Evolutionary conservation across 2,888 invertebrate species (phyloP).

Genomic region (Drosophila paranaensis): DNA sequence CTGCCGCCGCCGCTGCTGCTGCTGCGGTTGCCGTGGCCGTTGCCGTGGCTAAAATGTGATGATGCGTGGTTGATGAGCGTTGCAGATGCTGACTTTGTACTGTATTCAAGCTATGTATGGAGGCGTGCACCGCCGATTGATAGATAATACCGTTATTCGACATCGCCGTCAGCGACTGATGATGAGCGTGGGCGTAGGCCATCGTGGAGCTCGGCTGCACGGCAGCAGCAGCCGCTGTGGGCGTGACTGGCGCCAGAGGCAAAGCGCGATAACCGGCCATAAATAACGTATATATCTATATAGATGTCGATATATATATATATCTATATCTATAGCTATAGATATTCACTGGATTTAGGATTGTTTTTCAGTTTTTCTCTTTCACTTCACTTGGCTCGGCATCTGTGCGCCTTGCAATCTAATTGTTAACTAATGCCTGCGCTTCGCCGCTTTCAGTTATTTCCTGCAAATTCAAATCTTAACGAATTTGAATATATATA

Average conservation of each 20-base stretch:
- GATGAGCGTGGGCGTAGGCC: constrained; percentile 61
- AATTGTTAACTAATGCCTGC: constrained; percentile 55
- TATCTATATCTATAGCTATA: too few species aligned
- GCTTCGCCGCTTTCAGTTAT: constrained; percentile 37
- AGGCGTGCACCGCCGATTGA: constrained; percentile 84
- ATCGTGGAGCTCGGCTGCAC: constrained; percentile 77
- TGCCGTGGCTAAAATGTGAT: constrained; percentile 83
- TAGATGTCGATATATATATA: background rate
- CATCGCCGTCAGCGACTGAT: constrained; percentile 84
- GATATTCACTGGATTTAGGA: constrained; percentile 16
- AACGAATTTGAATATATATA: constrained; percentile 65
- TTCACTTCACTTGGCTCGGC: constrained; percentile 14
- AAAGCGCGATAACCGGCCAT: constrained; percentile 82
- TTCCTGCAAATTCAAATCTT: constrained; percentile 65
- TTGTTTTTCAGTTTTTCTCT: background rate
- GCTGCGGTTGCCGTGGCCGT: constrained; percentile 75
- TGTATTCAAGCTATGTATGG: constrained; percentile 84
- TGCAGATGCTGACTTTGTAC: constrained; percentile 78
- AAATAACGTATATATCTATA: background rate
- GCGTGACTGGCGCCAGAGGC: constrained; percentile 80
- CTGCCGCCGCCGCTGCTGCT: constrained; percentile 61
- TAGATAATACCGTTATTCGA: constrained; percentile 85
- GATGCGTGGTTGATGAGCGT: constrained; percentile 80
- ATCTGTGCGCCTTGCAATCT: constrained; percentile 62
- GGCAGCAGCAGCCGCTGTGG: constrained; percentile 75